Base-by-base conservation (phyloP, 2,113 vertebrate species). In the Paradisaea rubra region DNA sequence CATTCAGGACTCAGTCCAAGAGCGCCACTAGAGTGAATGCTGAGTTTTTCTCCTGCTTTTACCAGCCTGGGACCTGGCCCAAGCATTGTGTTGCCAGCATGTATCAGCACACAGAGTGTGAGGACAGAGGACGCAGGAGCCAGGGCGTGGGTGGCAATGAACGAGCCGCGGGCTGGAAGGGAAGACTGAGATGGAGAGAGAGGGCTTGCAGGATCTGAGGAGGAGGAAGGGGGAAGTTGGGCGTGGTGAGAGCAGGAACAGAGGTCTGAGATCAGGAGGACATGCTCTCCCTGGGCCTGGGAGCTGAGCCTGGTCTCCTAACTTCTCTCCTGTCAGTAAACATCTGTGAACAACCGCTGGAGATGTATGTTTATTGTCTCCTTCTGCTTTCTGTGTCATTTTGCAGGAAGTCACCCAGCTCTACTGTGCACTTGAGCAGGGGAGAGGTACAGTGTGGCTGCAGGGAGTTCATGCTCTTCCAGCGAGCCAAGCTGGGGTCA, bases 1-100 rank as follows among this genome's bases (percentile, higher is more conserved):
- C 64, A 25, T 61, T 86, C 88, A 86, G 90, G 77, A 94, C 53
- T 20, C 1, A 0, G 42, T 81, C 94, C 96, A 97, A 90, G 69
- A 81, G 78, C 72, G 44, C 61, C 82, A 53, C 82, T 76, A 47
- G 57, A 83, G 21, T 22, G 22, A 81, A 71, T 53, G 82, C 1
- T 49, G 82, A 77, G 57, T 84, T 95, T 93, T 93, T 13, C 69
- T 86, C 52, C 73, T 50, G 60, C 65, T 81, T 81, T 81, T 74
- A 95, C 68, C 85, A 37, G 59, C 30, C 60, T 91, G 80, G 79
- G 52, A 88, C 73, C 44, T 31, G 56, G n/a, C 88, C 80, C 93
- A 86, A 90, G 49, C 2, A 0, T 12, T 64, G 30, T 28, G 31
- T 25, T 81, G 49, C 53, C 89, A n/a, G 72, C n/a, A 19, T 13